Conservation (phyloP, 2,888 invertebrate genomes). For the Drepana falcataria region DNA sequence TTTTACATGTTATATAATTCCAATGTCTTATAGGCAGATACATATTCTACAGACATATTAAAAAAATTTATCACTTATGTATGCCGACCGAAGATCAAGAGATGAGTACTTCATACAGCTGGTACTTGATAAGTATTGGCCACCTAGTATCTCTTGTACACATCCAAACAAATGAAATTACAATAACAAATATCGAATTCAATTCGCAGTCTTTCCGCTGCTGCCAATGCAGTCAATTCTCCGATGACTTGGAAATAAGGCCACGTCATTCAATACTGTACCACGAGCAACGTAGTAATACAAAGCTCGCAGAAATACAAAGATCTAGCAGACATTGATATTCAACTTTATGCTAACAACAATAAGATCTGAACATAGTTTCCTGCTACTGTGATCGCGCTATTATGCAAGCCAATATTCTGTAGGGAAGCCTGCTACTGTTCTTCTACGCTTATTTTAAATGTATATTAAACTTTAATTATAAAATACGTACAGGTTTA, state of each 20-base stretch:
- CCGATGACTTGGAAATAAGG: constrained; percentile 50
- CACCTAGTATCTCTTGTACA: neutral
- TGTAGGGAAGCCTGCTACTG: constrained; percentile 19
- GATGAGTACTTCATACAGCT: too few species aligned
- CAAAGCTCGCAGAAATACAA: constrained; percentile 20
- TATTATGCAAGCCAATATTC: constrained; percentile 30
- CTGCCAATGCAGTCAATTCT: constrained; percentile 30
- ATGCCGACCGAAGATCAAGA: too few species aligned
- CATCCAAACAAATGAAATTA: neutral
- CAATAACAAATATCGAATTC: neutral
- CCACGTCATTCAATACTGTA: constrained; percentile 59
- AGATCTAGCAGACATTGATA: constrained; percentile 11
- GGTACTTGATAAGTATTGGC: too few species aligned
- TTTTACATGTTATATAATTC: too few species aligned
- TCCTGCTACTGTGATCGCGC: constrained; percentile 22
- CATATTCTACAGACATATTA: too few species aligned
- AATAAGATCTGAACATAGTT: constrained; percentile 18
- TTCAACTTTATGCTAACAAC: constrained; percentile 22
- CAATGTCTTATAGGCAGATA: too few species aligned
- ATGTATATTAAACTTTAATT: neutral
- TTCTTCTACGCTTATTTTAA: constrained; percentile 15
- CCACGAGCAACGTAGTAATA: constrained; percentile 32
- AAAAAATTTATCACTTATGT: too few species aligned
- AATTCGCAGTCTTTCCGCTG: constrained; percentile 9
- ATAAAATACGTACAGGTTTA: neutral